These are phyloP conservation scores for Clarias batrachus DNA, from an alignment of 2,113 vertebrate species.

Conservation along the genomic window DNA sequence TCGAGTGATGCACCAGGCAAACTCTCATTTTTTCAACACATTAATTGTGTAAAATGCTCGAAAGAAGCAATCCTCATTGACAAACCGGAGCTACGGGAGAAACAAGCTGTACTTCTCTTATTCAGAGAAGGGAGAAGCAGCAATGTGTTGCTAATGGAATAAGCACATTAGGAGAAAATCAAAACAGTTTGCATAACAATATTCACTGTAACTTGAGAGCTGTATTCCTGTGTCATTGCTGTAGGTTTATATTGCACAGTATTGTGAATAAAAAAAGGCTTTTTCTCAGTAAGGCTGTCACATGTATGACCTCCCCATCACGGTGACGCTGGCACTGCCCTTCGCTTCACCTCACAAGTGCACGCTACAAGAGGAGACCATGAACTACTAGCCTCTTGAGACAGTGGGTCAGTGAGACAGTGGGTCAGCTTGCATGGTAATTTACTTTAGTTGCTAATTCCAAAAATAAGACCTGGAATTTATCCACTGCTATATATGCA, in stretches of 20 bases:
- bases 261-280: conserved; percentile 12
- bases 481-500: conserved; percentile 11
- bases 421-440: conserved; percentile 36
- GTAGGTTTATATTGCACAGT: conserved; percentile 27
- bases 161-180: not conserved
- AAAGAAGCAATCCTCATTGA: not conserved
- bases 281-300: conserved; percentile 35
- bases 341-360: conserved; percentile 48
- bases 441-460: conserved; percentile 28
- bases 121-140: not conserved
- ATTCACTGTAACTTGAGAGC: not conserved
- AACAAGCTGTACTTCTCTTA: not conserved
- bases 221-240: conserved; percentile 1
- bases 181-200: not conserved
- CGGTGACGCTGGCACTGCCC: conserved; percentile 45
- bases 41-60: not conserved
- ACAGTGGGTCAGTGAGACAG: conserved; percentile 49
- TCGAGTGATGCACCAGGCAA: not conserved
- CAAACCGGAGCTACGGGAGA: not conserved
- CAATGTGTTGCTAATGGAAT: not conserved
- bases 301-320: conserved; percentile 26
- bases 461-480: conserved; percentile 17
- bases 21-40: not conserved
- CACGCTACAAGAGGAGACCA: conserved; percentile 46
- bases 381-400: conserved; percentile 52